Base-by-base conservation (phyloP, 2,113 vertebrate genomes). In the Cryptomyrus ogoouensis region DNA sequence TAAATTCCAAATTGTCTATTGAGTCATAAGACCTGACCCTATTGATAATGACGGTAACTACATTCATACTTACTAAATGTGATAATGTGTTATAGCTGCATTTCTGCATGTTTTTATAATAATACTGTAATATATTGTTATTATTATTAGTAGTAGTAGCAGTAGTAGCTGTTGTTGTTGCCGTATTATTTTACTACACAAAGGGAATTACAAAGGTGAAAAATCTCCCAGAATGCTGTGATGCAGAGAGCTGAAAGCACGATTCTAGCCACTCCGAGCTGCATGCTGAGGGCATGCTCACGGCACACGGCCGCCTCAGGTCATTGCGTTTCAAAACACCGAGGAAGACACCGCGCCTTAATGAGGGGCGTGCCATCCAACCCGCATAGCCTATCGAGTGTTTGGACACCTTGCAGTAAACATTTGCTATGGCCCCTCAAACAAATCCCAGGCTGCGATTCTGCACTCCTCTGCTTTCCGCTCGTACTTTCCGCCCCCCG, bases 401-500 rank as follows among this genome's bases (percentile, higher is more conserved):
- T 85, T 56, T 46, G 39, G 52, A 21, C 77, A 89, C 80, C 52
- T 85, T 13, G 24, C 12, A 21, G 49, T 83, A 89, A 89, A 66
- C 89, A 85, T 85, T 85, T 85, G 62, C 50, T 44, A 89, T 31
- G 19, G 46, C 66, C 27, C 27, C 70, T 39, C 46, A 74, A 35
- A 89, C 27, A 35, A 52, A 83, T 89, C 80, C 77, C 24, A 39
- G 83, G 66, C 89, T 5, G 44, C 49, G 13, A 24, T 86, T 89
- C 50, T 56, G 66, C 77, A 89, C 21, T n/a, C 58, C 50, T 42
- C 31, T 24, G 8, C 80, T 91, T 90, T 92, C 88, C 66, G 17
- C 89, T 90, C 86, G 27, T 35, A 88, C 88, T 90, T 86, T 83
- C 80, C 89, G 93, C 93, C 91, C 92, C 93, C 91, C 31, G 80